Percentiles rank a stretch among this genome's conserved stretches.
These are phyloP conservation scores for Thymelicus sylvestris DNA, from an alignment of 2,888 invertebrate genomes.

Conservation along the genomic window DNA sequence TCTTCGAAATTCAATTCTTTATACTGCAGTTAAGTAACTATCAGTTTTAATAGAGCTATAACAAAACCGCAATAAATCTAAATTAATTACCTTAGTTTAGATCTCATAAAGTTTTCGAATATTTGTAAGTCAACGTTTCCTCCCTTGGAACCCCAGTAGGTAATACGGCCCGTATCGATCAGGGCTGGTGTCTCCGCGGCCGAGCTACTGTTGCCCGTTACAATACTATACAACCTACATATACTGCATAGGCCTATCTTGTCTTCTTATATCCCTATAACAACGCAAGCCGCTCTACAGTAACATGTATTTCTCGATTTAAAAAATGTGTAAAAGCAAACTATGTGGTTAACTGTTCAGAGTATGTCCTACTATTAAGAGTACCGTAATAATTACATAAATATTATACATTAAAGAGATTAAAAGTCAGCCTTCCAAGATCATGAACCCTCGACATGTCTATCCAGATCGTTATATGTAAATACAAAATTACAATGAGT, in stretches of 20 bases:
- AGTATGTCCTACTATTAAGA: not conserved
- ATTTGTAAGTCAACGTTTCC: not conserved
- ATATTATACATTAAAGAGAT: not conserved
- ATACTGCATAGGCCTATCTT: slow-evolving; percentile 8
- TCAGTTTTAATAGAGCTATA: not conserved
- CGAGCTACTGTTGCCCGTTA: slow-evolving; percentile 16
- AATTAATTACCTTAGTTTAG: not conserved
- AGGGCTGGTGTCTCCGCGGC: slow-evolving; percentile 19
- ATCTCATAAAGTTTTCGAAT: not conserved
- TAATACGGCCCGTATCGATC: slow-evolving; percentile 25
- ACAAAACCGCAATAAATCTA: not conserved
- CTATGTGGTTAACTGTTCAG: not conserved
- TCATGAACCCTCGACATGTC: slow-evolving; percentile 14
- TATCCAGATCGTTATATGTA: slow-evolving; percentile 2
- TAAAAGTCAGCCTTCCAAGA: slow-evolving; percentile 16
- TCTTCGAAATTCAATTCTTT: too few species aligned
- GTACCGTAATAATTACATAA: not conserved
- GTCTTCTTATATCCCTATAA: not conserved
- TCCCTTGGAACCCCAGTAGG: slow-evolving; percentile 5
- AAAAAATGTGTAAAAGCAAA: not conserved
- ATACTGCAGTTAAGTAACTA: too few species aligned
- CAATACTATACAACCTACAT: slow-evolving; percentile 15
- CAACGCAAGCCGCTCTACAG: not conserved
- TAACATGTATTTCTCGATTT: not conserved
- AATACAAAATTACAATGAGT: slow-evolving; percentile 3